A percentile compares a stretch with the other conserved stretches of the same genome.
phyloP scores from a whole-genome alignment of 2,113 vertebrate genomes.

The Sapayoa aenigma region DNA sequence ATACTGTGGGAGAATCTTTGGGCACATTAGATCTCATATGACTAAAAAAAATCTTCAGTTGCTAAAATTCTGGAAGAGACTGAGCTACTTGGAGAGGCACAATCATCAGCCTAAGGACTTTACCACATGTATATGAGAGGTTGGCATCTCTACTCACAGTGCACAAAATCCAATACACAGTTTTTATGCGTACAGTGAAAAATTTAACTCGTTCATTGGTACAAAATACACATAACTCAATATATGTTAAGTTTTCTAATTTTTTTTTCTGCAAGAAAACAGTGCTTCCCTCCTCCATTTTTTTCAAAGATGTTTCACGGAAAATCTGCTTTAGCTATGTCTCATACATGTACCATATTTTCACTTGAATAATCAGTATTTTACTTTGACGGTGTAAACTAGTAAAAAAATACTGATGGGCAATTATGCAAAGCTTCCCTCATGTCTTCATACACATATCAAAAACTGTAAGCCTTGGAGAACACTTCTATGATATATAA shows the following conservation, averaged over 20 bases:
- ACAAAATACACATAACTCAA: background rate
- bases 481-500: background rate
- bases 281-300: background rate
- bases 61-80: background rate
- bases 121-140: accelerated
- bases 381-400: background rate
- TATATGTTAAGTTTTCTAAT: background rate
- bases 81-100: accelerated
- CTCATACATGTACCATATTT: background rate
- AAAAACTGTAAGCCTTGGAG: background rate
- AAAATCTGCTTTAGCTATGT: background rate
- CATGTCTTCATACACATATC: background rate
- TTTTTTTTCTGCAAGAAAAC: background rate
- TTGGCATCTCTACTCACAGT: background rate
- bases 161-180: background rate
- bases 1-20: background rate
- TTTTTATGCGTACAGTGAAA: background rate
- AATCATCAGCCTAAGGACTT: background rate
- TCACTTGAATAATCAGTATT: background rate
- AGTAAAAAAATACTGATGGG: background rate
- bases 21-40: background rate
- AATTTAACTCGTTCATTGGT: background rate
- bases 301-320: background rate
- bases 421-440: background rate
- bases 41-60: background rate